Percentiles rank a stretch among this genome's conserved stretches.
These are phyloP conservation scores for Tigriopus californicus DNA, from an alignment of 2,888 invertebrate genomes.

Conservation along the genomic window DNA sequence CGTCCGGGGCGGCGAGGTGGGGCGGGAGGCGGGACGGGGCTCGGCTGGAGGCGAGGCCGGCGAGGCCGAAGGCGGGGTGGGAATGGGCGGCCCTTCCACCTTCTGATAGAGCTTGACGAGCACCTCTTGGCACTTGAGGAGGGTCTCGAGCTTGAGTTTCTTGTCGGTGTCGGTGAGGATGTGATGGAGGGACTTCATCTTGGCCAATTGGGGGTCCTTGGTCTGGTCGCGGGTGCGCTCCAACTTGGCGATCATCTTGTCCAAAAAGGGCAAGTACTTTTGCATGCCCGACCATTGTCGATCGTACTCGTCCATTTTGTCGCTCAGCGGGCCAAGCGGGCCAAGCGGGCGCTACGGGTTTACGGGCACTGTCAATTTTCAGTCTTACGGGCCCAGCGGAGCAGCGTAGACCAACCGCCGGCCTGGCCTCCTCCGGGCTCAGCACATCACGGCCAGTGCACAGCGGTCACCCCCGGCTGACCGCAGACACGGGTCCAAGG, in stretches of 20 bases:
- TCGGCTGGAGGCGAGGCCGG: background rate
- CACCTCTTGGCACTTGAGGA: constrained; percentile 11
- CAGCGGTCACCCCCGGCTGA: too few relatives aligned
- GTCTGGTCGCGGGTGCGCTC: background rate
- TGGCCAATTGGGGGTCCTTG: background rate
- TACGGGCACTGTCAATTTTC: too few relatives aligned
- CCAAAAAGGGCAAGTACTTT: background rate
- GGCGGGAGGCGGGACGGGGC: background rate
- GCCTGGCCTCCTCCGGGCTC: too few relatives aligned
- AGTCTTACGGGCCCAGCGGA: too few relatives aligned
- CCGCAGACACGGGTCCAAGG: too few relatives aligned
- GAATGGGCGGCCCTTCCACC: background rate
- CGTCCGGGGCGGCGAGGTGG: too few relatives aligned
- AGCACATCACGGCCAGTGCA: too few relatives aligned
- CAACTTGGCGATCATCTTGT: constrained; percentile 4
- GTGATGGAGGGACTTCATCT: constrained; percentile 2
- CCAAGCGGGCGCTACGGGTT: too few relatives aligned
- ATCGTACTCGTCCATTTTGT: constrained; percentile 19
- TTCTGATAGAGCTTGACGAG: constrained; percentile 4
- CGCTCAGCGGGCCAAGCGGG: too few relatives aligned
- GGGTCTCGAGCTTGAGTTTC: constrained; percentile 4
- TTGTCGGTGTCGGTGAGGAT: background rate
- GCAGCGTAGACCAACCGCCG: too few relatives aligned
- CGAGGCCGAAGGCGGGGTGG: background rate
- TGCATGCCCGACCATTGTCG: background rate